phyloP scores from a whole-genome alignment of 2,797 vertebrate genomes.

The Cryptoblepharus egeriae region DNA sequence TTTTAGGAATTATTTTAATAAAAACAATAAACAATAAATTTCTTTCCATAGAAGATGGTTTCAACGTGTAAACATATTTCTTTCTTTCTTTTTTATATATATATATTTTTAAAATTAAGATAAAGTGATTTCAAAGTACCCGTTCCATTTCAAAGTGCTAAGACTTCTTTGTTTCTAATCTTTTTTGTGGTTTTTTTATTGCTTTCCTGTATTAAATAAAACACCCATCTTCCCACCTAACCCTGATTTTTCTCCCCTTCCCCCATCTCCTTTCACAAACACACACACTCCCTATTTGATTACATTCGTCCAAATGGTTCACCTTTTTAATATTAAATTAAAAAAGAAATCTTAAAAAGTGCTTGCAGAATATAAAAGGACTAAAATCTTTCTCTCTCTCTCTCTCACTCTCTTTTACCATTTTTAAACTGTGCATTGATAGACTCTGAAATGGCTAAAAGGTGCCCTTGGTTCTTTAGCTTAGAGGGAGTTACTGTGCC shows the following conservation, averaged over 20 bases:
- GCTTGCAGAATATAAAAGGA: constrained; percentile 64
- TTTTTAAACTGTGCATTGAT: constrained; percentile 59
- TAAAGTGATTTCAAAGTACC: constrained; percentile 77
- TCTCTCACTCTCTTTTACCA: constrained; percentile 8
- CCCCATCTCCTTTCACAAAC: constrained; percentile 32
- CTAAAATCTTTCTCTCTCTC: constrained; percentile 49
- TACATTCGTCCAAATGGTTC: constrained; percentile 59
- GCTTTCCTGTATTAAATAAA: constrained; percentile 68
- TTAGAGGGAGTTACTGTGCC: neutral
- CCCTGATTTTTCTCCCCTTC: constrained; percentile 34
- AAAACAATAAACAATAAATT: constrained; percentile 64
- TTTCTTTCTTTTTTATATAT: constrained; percentile 40
- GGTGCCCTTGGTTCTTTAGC: constrained; percentile 46
- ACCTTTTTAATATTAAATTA: constrained; percentile 38
- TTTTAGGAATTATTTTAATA: constrained; percentile 71
- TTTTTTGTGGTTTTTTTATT: constrained; percentile 52
- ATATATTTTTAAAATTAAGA: constrained; percentile 75
- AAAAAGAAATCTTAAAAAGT: constrained; percentile 73
- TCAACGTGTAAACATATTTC: constrained; percentile 77
- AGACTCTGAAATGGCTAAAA: constrained; percentile 53
- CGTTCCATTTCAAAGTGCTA: constrained; percentile 79
- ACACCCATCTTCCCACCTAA: constrained; percentile 33
- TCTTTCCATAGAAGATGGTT: constrained; percentile 73
- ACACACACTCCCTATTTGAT: constrained; percentile 55
- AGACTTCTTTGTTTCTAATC: constrained; percentile 67